These are phyloP conservation scores for Drosophila nr. perissopoda DNA, from an alignment of 2,888 invertebrate genomes.

Conservation along the genomic window DNA sequence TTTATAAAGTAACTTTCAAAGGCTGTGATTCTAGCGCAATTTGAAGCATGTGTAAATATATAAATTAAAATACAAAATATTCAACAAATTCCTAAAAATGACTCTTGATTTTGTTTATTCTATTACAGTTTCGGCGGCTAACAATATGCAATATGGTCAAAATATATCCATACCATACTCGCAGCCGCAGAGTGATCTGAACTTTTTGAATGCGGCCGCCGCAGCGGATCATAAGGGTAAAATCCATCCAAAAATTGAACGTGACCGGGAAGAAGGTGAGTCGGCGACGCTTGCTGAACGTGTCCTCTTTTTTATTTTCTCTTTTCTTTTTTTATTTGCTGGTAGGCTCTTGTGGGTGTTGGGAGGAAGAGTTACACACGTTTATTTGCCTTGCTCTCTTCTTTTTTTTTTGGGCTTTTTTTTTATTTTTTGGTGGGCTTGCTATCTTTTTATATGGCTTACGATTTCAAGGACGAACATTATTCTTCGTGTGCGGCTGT, in stretches of 20 bases:
- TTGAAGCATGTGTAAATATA: conserved; percentile 59
- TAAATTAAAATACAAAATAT: neutral
- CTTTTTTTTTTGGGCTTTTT: conserved; percentile 1
- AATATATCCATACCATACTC: conserved; percentile 85
- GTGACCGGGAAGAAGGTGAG: conserved; percentile 85
- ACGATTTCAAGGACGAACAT: conserved; percentile 75
- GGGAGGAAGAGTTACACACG: conserved; percentile 15
- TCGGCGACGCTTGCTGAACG: conserved; percentile 50
- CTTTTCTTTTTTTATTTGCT: neutral
- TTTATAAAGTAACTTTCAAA: conserved; percentile 23
- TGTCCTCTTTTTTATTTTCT: neutral
- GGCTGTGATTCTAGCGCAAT: conserved; percentile 68
- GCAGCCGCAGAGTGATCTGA: conserved; percentile 85
- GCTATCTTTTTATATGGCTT: conserved; percentile 57
- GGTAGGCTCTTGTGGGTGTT: neutral
- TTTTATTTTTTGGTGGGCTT: conserved; percentile 16
- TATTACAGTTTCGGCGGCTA: conserved; percentile 83
- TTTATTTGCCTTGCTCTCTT: conserved; percentile 18
- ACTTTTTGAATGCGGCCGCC: conserved; percentile 84
- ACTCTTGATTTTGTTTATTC: conserved; percentile 1
- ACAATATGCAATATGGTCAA: conserved; percentile 85
- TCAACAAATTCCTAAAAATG: conserved; percentile 4
- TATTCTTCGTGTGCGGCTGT: conserved; percentile 65
- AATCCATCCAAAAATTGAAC: conserved; percentile 85
- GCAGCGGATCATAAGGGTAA: conserved; percentile 85